Conservation (phyloP, 1,140 invertebrate species). For the Neomicropteryx cornuta region DNA sequence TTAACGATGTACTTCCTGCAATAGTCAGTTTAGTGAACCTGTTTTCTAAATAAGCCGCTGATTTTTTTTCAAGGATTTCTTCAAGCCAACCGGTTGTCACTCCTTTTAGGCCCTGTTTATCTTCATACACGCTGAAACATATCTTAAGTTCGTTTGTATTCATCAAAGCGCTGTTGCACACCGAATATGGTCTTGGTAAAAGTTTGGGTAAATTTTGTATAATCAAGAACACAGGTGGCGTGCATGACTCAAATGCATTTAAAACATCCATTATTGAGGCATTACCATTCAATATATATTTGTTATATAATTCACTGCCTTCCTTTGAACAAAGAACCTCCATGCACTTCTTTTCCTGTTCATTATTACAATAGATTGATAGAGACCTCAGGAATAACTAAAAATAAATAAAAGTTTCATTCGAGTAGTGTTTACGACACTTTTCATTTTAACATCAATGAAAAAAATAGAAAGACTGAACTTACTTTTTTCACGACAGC, state of each 20-base stretch:
- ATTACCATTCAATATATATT: slow-evolving; percentile 38
- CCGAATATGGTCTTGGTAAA: slow-evolving; percentile 60
- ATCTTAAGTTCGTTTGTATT: slow-evolving; percentile 35
- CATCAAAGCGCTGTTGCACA: slow-evolving; percentile 47
- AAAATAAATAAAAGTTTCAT: slow-evolving; percentile 10
- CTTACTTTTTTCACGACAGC: slow-evolving; percentile 13
- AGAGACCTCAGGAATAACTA: slow-evolving; percentile 46
- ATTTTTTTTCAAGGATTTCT: slow-evolving; percentile 11
- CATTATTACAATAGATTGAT: slow-evolving; percentile 37
- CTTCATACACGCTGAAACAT: slow-evolving; percentile 47
- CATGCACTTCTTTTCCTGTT: slow-evolving; percentile 43
- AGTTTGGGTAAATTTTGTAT: slow-evolving; percentile 57
- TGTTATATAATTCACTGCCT: slow-evolving; percentile 42
- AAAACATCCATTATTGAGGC: slow-evolving; percentile 49
- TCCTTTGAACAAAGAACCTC: slow-evolving; percentile 43
- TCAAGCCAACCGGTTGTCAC: slow-evolving; percentile 49
- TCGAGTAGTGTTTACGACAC: neutral
- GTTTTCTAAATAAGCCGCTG: neutral
- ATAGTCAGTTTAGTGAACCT: neutral
- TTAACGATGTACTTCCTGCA: neutral
- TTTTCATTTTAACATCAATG: neutral
- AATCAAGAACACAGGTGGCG: slow-evolving; percentile 44
- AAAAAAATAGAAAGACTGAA: neutral
- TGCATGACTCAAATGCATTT: slow-evolving; percentile 41
- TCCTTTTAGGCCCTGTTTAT: slow-evolving; percentile 36